Evolutionary conservation across 2,113 vertebrate genomes (phyloP), one percentile per base, ranked within the genome.

Genomic region (Microcebus ravelobensis): DNA sequence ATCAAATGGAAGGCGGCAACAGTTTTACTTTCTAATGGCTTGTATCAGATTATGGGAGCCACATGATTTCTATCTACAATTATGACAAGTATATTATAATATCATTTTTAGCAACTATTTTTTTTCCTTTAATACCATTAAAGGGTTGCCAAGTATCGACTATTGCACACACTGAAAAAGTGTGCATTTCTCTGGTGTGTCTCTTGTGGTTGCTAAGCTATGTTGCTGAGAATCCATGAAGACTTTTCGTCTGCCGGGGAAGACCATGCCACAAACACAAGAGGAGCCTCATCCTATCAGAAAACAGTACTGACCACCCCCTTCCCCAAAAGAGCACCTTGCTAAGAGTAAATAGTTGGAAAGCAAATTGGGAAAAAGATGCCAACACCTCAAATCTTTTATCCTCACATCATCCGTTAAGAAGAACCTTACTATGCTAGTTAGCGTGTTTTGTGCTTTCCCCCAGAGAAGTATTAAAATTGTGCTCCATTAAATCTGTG

Each of bases 1-100:
- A 77, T 73, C 70, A 96, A 87, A 93, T 91, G 80, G 93, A 85
- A 97, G 89, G 87, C 1, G 86, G 91, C 88, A 96, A 15, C 29
- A 84, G 2, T 96, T 79, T 77, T 63, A 0, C 80, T 94, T 93
- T 92, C 3, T 59, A 73, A 55, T 80, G 68, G 18, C 18, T 29
- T 83, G 14, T 34, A 29, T 79, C 82, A 50, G 50, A 48, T 74
- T 42, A 68, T 39, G 77, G 70, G 71, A 61, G 71, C 79, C 13
- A 8, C 4, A 6, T 21, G 39, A 42, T 82, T 90, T 74, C 82
- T 67, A 0, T 15, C 50, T 89, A 25, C 2, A 12, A 8, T 68
- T 42, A 50, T 3, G 15, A 11, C 48, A n/a, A 50, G 6, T 15
- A 6, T 55, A 15, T 27, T 29, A 8, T 8, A 3, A 29, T 21